Conservation (phyloP, 1,140 invertebrate species). For the Drosophila arawakana region DNA sequence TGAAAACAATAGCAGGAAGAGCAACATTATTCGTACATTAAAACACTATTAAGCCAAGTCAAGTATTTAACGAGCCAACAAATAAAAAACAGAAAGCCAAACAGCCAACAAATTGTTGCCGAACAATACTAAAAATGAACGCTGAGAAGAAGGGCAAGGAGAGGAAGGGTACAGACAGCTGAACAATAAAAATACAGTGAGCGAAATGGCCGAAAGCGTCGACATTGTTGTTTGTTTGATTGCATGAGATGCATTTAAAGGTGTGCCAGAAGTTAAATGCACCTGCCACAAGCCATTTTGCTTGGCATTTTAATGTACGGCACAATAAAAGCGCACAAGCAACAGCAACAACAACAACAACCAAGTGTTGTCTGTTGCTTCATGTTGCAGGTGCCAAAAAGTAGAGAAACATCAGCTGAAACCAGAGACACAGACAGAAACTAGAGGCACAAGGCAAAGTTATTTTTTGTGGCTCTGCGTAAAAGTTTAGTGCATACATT, state of each 20-base stretch:
- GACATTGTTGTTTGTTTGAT: slow-evolving; percentile 55
- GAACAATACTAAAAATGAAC: slow-evolving; percentile 21
- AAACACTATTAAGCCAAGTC: slow-evolving; percentile 43
- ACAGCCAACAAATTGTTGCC: slow-evolving; percentile 52
- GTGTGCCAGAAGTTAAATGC: slow-evolving; percentile 78
- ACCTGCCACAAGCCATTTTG: slow-evolving; percentile 64
- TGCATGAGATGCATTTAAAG: slow-evolving; percentile 46
- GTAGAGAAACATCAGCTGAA: too few species aligned
- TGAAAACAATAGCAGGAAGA: background rate
- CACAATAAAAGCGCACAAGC: slow-evolving; percentile 46
- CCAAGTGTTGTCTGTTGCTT: slow-evolving; percentile 52
- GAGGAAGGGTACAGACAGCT: background rate
- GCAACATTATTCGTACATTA: slow-evolving; percentile 3
- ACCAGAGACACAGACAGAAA: slow-evolving; percentile 14
- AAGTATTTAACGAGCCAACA: slow-evolving; percentile 29
- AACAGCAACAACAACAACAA: slow-evolving; percentile 16
- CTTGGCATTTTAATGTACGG: slow-evolving; percentile 35
- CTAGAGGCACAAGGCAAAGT: slow-evolving; percentile 45
- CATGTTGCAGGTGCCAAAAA: slow-evolving; percentile 64
- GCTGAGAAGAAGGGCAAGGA: background rate
- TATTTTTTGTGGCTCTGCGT: slow-evolving; percentile 40
- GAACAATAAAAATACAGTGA: slow-evolving; percentile 62
- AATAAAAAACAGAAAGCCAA: slow-evolving; percentile 44
- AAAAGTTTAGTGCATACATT: slow-evolving; percentile 55
- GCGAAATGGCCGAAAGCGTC: slow-evolving; percentile 48